These are phyloP conservation scores for Apamea crenata DNA, from an alignment of 2,888 invertebrate species.

Conservation along the genomic window DNA sequence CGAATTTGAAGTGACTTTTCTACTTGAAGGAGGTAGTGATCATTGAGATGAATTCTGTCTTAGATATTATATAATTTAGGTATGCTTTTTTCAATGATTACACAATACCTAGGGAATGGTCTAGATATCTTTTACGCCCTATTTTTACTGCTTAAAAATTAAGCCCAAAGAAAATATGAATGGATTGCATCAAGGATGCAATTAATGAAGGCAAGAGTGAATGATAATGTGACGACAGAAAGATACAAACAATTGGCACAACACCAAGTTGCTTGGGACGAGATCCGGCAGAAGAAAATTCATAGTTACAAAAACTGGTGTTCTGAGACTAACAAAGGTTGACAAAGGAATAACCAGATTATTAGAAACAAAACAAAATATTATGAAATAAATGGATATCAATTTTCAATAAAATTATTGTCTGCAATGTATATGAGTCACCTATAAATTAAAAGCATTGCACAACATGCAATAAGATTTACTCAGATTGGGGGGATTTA, in stretches of 20 bases:
- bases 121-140: too few species aligned
- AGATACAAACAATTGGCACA: slow-evolving; percentile 10
- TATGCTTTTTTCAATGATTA: too few species aligned
- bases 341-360: not conserved
- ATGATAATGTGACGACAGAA: not conserved
- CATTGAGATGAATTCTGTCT: too few species aligned
- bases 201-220: slow-evolving; percentile 1
- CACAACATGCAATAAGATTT: not conserved
- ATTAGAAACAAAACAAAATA: not conserved
- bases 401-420: not conserved
- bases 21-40: too few species aligned
- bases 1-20: too few species aligned
- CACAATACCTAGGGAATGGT: too few species aligned
- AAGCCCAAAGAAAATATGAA: not conserved
- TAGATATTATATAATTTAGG: too few species aligned
- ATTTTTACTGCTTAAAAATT: too few species aligned
- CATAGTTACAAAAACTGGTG: not conserved
- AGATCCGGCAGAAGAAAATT: not conserved
- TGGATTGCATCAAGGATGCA: not conserved
- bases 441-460: not conserved
- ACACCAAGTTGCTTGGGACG: not conserved
- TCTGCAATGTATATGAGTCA: slow-evolving; percentile 25
- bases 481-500: not conserved
- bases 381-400: not conserved
- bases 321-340: not conserved